phyloP scores from a whole-genome alignment of 2,888 invertebrate genomes.

The Prenolepis imparis region DNA sequence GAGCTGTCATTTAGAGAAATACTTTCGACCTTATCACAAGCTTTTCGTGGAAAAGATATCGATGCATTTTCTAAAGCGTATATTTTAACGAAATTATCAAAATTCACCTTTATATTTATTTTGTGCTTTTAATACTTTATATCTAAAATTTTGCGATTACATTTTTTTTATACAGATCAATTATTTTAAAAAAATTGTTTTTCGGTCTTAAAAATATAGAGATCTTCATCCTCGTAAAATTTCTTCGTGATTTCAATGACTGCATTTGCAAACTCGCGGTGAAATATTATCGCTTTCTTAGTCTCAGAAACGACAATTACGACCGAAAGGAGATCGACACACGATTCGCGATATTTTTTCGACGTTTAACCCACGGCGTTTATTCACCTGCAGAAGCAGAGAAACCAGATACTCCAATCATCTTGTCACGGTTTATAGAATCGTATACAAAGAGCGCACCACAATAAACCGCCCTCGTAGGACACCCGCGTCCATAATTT shows the following conservation, averaged over 20 bases:
- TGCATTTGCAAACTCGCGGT: neutral
- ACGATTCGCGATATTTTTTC: slow-evolving; percentile 71
- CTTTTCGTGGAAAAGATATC: too few species aligned
- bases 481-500: slow-evolving; percentile 77
- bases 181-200: neutral
- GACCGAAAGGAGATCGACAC: slow-evolving; percentile 69
- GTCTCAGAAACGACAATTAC: slow-evolving; percentile 25
- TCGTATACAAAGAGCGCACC: slow-evolving; percentile 82
- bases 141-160: neutral
- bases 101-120: neutral
- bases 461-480: slow-evolving; percentile 85
- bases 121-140: neutral
- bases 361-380: slow-evolving; percentile 77
- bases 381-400: slow-evolving; percentile 80
- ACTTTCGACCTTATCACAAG: neutral
- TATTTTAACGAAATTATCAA: neutral
- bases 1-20: neutral
- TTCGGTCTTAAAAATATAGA: neutral
- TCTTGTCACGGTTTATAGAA: slow-evolving; percentile 84
- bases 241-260: neutral
- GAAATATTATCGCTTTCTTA: slow-evolving; percentile 23
- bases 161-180: neutral
- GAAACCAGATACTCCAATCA: slow-evolving; percentile 84
- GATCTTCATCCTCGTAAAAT: neutral
- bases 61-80: neutral